Evolutionary conservation across 1,140 invertebrate species (phyloP), one percentile per base, ranked within the genome.

Genomic region (Drosophila subpulchrella): DNA sequence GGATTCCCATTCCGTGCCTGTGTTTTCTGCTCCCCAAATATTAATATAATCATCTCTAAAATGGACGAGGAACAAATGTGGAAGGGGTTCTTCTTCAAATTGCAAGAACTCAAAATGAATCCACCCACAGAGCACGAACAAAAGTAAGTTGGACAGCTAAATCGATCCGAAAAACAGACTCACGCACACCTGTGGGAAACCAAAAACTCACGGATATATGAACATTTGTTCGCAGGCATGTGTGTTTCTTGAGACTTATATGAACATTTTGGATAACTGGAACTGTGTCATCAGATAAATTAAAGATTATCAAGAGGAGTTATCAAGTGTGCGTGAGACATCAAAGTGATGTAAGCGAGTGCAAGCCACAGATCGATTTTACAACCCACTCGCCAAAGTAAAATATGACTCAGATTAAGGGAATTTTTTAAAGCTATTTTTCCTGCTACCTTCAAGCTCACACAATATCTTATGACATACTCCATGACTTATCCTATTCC

Each of bases 41-140:
- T 34, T 11, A 6, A 13, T 24, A 24, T 32, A 20, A 34, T 10
- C 34, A 46, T 42, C 12, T 39, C 15, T 8, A 71, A 62, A 50
- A 91, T 91, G 89, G 81, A 91, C 61, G 95, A 96, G 91, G 95
- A 96, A 88, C 93, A 93, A 2, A 96, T 96, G 95, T 96, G 95
- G 95, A 95, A 94, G 92, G 93, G 93, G 56, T 95, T 95, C 80
- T 96, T 95, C 70, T 91, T 94, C 17, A 95, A 95, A 62, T 74
- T 95, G 39, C 93, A 95, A 63, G 93, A 94, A 63, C 88, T 93
- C 24, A 94, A 94, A 91, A 94, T 93, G 38, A 78, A 93, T 56
- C 93, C 94, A 36, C 93, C 94, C 63, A 93, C 93, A 68, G 93
- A 94, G 27, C 95, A 95, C 74, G 94, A 95, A 72, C 93, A 91